phyloP scores from a whole-genome alignment of 2,113 vertebrate species.

The Gila orcuttii region DNA sequence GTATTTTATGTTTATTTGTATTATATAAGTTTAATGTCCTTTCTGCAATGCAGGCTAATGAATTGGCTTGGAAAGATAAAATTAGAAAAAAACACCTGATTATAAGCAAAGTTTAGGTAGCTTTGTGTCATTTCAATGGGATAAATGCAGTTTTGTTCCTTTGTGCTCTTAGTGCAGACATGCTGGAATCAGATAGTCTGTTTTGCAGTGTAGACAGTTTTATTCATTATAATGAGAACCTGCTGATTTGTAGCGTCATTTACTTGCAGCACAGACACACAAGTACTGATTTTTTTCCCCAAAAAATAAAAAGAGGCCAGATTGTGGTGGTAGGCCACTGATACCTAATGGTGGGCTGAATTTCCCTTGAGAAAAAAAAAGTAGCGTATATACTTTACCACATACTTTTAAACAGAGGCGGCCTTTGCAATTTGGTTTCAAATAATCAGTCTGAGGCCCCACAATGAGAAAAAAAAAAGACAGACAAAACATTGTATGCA shows the following conservation, averaged over 20 bases:
- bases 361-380: not conserved
- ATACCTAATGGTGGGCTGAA: not conserved
- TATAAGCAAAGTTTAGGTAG: not conserved
- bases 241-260: conserved; percentile 6
- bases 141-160: not conserved
- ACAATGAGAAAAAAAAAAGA: no score
- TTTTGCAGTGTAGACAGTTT: not conserved
- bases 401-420: no score
- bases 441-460: no score
- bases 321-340: not conserved
- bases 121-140: not conserved
- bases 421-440: no score
- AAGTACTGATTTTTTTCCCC: not conserved
- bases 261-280: not conserved
- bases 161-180: not conserved
- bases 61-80: not conserved
- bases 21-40: not conserved
- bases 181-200: not conserved
- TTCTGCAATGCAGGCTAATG: not conserved
- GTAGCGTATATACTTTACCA: no score
- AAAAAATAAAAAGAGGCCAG: not conserved
- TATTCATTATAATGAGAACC: conserved; percentile 8
- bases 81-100: not conserved
- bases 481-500: no score
- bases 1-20: no score